Conservation (phyloP, 92 coral and sea anemone species). For the Paragorgia papillata region DNA sequence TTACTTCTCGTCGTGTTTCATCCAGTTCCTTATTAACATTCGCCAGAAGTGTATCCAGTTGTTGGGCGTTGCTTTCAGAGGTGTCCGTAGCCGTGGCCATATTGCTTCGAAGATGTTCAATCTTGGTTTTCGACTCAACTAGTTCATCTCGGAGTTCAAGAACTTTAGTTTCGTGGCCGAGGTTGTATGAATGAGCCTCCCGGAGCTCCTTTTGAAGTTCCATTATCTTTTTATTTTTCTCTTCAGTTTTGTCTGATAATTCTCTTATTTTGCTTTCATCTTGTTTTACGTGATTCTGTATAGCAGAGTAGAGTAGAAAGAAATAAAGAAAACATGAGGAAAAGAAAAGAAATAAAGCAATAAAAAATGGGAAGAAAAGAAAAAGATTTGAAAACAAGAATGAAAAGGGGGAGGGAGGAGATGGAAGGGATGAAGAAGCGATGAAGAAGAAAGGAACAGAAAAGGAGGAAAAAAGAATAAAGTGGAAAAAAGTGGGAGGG, state of each 20-base stretch:
- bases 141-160: slow-evolving; percentile 36
- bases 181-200: slow-evolving; percentile 15
- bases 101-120: slow-evolving; percentile 1
- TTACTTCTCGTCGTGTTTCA: slow-evolving; percentile 18
- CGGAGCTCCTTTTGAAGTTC: slow-evolving; percentile 67
- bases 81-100: not conserved
- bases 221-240: slow-evolving; percentile 58
- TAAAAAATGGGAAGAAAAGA: not conserved
- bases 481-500: not conserved
- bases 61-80: slow-evolving; percentile 10
- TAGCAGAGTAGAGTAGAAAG: too few species aligned
- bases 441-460: not conserved
- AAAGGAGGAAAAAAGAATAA: not conserved
- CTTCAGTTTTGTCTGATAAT: slow-evolving; percentile 55
- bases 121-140: slow-evolving; percentile 4
- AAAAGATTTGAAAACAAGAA: not conserved
- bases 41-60: slow-evolving; percentile 17
- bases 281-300: slow-evolving; percentile 69
- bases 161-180: slow-evolving; percentile 18
- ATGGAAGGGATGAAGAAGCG: not conserved
- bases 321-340: not conserved
- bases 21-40: slow-evolving; percentile 15
- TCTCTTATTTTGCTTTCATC: slow-evolving; percentile 68
- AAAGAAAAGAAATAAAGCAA: too few species aligned
- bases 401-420: not conserved